These are phyloP conservation scores for Galbula dea DNA, from an alignment of 2,113 vertebrate species.

Conservation along the genomic window DNA sequence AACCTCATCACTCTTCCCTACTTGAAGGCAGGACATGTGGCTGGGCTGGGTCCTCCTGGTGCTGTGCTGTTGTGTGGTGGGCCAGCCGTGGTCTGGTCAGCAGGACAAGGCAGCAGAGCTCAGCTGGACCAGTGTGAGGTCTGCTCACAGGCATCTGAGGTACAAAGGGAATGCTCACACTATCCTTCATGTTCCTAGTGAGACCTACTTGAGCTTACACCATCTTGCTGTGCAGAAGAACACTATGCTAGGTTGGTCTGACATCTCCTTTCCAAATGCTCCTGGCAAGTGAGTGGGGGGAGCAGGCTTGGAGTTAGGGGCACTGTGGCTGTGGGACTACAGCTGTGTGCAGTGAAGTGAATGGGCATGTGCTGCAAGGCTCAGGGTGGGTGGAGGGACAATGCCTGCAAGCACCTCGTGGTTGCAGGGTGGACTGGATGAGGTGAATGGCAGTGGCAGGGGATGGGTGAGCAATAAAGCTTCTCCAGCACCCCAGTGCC, in stretches of 20 bases:
- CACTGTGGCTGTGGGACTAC: fast-evolving
- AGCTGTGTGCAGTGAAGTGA: fast-evolving
- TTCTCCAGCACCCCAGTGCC: neutral
- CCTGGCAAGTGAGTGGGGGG: neutral
- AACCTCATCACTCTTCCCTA: neutral
- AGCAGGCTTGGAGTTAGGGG: neutral
- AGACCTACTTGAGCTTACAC: neutral
- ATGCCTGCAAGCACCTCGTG: neutral
- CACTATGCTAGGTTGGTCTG: neutral
- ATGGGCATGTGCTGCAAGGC: neutral
- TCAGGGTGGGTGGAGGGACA: fast-evolving
- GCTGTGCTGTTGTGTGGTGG: neutral
- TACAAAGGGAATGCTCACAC: neutral
- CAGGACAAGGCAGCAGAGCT: neutral
- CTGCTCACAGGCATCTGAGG: neutral
- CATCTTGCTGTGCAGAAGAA: neutral
- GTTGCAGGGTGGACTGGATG: neutral
- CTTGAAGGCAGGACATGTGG: neutral
- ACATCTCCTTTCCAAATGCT: neutral
- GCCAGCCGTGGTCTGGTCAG: neutral
- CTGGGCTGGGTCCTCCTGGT: neutral
- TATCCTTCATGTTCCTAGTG: neutral
- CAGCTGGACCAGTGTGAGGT: neutral
- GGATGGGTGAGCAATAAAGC: neutral
- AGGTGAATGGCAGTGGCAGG: neutral